Evolutionary conservation across 2,888 invertebrate species (phyloP), one percentile per base, ranked within the genome.

Genomic region (Synergus japonicus): DNA sequence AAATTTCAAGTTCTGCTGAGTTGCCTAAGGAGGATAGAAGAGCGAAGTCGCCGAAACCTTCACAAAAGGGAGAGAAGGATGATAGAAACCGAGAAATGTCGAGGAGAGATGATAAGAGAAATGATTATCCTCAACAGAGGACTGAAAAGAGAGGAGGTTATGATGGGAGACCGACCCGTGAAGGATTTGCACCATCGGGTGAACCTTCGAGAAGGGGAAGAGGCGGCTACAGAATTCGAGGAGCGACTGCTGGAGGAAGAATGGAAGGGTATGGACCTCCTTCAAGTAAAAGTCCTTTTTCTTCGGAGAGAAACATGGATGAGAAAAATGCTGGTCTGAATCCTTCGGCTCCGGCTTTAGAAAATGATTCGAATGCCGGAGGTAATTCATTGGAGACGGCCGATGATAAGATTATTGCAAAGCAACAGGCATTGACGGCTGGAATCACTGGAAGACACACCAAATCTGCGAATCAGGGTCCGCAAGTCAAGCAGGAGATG

Each of bases 181-280:
- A 96, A 88, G 96, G 96, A 73, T 97, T 97, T 92, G 96, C 96
- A 1, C 97, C 97, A 0, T 94, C 97, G 37, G 98, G 98, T 0
- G 97, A 97, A 91, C 98, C 98, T 0, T 97, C 97, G 1, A 94
- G 97, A 76, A 95, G 97, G 80, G 98, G 98, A 7, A 94, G 98
- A 82, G 97, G 93, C 81, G 93, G 94, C 58, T 93, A 93, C 81
- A 90, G 93, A 66, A 87, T 93, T 76, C 92, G 94, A 78, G 93
- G 95, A 44, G 91, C 93, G 83, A 92, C 92, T 18, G 87, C 92
- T 37, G 94, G 95, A 79, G 94, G 93, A 84, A 93, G 96, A 84
- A 95, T 96, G 80, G 94, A 96, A 84, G 95, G 96, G 7, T 97
- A 96, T 90, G 96, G 97, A 0, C 96, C 96, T n/a, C 96, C 96